These are phyloP conservation scores for Sphaerophoria rueppellii DNA, from an alignment of 2,888 invertebrate genomes.

Conservation along the genomic window DNA sequence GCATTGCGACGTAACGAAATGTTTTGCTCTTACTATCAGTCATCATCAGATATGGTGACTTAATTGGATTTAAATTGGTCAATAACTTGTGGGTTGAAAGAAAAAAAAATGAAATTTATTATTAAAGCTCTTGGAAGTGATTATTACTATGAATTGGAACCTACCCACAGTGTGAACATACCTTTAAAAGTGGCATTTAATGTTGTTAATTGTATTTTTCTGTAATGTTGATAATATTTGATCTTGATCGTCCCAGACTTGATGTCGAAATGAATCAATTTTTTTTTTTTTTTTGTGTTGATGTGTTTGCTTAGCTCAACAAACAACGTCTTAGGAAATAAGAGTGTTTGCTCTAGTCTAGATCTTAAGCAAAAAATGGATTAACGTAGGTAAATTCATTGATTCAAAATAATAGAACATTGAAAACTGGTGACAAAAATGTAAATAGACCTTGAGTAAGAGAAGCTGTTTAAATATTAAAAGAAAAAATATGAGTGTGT, in stretches of 20 bases:
- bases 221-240: neutral
- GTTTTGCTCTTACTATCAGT: too few relatives aligned
- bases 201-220: neutral
- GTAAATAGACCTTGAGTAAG: constrained; percentile 1
- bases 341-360: neutral
- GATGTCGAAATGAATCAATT: neutral
- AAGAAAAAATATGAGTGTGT: neutral
- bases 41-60: too few relatives aligned
- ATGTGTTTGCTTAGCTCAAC: constrained; percentile 1
- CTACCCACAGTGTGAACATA: too few relatives aligned
- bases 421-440: neutral
- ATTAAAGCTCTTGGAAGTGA: too few relatives aligned
- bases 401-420: constrained; percentile 9
- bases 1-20: too few relatives aligned
- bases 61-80: too few relatives aligned
- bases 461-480: constrained; percentile 23
- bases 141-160: too few relatives aligned
- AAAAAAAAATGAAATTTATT: too few relatives aligned
- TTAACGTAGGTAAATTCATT: constrained; percentile 4
- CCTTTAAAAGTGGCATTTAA: too few relatives aligned
- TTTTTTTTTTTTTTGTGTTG: neutral
- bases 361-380: neutral
- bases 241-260: neutral
- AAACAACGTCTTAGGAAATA: neutral
- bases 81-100: too few relatives aligned